Evolutionary conservation across 2,888 invertebrate genomes (phyloP).

Genomic region (Geotrupes spiniger): DNA sequence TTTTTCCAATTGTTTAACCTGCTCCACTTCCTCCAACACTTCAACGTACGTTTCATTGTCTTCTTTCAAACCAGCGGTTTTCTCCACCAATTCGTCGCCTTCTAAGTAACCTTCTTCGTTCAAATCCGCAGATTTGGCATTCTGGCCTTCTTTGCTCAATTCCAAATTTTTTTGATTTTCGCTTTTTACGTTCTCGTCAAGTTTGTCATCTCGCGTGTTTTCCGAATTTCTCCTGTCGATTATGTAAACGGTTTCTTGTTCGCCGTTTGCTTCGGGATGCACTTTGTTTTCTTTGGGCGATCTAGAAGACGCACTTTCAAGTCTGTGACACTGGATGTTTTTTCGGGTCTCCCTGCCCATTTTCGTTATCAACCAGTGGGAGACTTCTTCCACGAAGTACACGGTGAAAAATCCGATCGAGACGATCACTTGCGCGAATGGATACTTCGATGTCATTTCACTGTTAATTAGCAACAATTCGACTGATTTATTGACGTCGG

Average conservation of each 20-base stretch:
- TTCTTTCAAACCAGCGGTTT: too few species aligned
- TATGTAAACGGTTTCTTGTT: conserved; percentile 12
- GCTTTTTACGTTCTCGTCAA: conserved; percentile 24
- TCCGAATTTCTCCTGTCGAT: conserved; percentile 3
- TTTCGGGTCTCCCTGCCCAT: conserved; percentile 31
- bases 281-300: conserved; percentile 23
- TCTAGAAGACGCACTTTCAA: conserved; percentile 4
- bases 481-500: conserved; percentile 53
- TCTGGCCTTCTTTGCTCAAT: conserved; percentile 2
- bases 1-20: conserved; percentile 35
- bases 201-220: not conserved
- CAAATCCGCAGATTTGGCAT: conserved; percentile 10
- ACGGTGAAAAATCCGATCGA: conserved; percentile 56
- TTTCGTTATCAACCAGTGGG: conserved; percentile 44
- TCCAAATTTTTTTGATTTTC: conserved; percentile 33
- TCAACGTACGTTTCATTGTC: conserved; percentile 21
- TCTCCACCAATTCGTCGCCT: too few species aligned
- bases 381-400: conserved; percentile 56
- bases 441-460: conserved; percentile 41
- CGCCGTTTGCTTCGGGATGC: conserved; percentile 16
- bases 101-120: conserved; percentile 16
- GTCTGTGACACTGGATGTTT: conserved; percentile 16
- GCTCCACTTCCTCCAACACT: conserved; percentile 26
- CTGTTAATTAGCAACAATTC: conserved; percentile 42
- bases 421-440: conserved; percentile 53